Conservation (phyloP, 2,888 invertebrate genomes). For the Oscheius sp. region DNA sequence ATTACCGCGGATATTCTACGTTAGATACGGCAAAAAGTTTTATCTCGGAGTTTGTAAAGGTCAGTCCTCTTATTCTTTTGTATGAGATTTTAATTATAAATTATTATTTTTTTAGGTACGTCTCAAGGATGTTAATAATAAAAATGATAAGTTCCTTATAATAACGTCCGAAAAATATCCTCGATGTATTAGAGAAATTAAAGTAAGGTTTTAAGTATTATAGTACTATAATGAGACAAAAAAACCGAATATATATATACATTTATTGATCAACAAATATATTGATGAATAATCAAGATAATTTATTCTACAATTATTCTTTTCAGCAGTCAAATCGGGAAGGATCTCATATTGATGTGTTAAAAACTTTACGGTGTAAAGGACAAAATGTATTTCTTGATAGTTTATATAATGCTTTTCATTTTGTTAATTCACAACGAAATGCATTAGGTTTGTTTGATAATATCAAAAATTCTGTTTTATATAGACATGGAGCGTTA, state of each 20-base stretch:
- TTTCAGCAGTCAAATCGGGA: constrained; percentile 25
- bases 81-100: constrained; percentile 7
- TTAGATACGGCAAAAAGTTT: constrained; percentile 98
- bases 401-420: constrained; percentile 93
- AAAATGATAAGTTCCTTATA: constrained; percentile 92
- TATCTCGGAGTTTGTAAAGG: constrained; percentile 98
- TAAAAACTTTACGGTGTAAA: constrained; percentile 92
- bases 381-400: constrained; percentile 92
- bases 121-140: constrained; percentile 20
- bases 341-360: constrained; percentile 83
- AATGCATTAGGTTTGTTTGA: constrained; percentile 35
- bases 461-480: not conserved
- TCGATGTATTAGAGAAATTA: constrained; percentile 89
- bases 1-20: constrained; percentile 90
- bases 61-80: constrained; percentile 69
- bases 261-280: not conserved
- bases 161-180: constrained; percentile 98
- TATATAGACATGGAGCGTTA: constrained; percentile 92
- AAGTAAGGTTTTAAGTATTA: no score
- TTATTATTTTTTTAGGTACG: constrained; percentile 32
- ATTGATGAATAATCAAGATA: no score
- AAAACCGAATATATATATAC: not conserved
- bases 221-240: not conserved
- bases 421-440: constrained; percentile 89
- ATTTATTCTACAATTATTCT: not conserved